phyloP scores from a whole-genome alignment of 2,888 invertebrate species.

The Rotaria socialis region DNA sequence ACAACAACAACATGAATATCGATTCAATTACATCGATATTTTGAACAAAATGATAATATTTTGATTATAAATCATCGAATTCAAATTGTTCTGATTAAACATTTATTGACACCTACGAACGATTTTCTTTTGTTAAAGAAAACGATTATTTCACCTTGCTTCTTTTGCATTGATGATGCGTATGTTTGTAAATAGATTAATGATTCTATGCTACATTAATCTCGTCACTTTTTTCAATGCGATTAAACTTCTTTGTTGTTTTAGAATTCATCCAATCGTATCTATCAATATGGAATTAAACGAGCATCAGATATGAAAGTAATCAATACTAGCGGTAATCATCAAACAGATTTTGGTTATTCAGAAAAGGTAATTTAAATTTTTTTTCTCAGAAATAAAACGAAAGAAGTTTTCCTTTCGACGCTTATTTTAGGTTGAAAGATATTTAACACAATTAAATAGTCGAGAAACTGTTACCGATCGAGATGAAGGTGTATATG shows the following conservation, averaged over 20 bases:
- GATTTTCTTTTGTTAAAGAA: not conserved
- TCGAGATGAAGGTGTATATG: constrained; percentile 5
- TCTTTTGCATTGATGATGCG: not conserved
- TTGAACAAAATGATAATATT: too few relatives aligned
- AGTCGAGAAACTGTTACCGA: not conserved
- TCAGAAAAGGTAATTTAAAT: constrained; percentile 22
- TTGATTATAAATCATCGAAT: too few relatives aligned
- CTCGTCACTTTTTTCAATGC: constrained; percentile 1
- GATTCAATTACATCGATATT: too few relatives aligned
- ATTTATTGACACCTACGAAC: not conserved
- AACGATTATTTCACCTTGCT: not conserved
- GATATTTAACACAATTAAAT: constrained; percentile 33
- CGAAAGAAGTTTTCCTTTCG: not conserved
- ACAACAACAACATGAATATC: too few relatives aligned
- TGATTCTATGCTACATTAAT: constrained; percentile 22
- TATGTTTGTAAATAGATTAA: constrained; percentile 15
- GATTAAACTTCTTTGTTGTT: constrained; percentile 17
- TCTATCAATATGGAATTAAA: constrained; percentile 32
- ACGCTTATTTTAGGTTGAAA: not conserved
- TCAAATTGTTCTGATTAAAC: too few relatives aligned
- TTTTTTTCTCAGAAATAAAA: not conserved
- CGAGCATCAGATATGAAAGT: not conserved
- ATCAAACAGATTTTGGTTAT: constrained; percentile 34
- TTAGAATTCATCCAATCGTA: constrained; percentile 28
- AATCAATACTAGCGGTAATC: constrained; percentile 19